Evolutionary conservation across 1,140 invertebrate genomes (phyloP), one percentile per base, ranked within the genome.

Genomic region (Papilio xuthus): DNA sequence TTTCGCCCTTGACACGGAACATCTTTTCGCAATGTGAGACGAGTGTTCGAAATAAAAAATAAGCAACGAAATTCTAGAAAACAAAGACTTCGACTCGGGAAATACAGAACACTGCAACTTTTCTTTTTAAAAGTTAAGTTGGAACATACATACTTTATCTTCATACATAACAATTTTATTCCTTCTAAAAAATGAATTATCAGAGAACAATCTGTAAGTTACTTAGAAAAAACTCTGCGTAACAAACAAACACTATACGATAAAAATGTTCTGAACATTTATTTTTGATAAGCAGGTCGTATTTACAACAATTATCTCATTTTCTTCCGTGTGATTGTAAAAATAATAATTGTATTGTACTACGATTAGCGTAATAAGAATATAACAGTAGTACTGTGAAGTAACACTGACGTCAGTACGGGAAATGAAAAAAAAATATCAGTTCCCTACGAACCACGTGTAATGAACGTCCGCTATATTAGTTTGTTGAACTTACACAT

Each of bases 401-500:
- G 13, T 67, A 67, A 67, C 15, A 67, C 26, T 67, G 23, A 67
- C 60, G 60, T 28, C 26, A 60, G 26, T 28, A 67, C 13, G 60
- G 60, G 26, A 67, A 67, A 67, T 67, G 60, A 15, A 67, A 28
- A 67, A 67, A 67, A 67, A 67, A 67, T 67, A 67, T 67, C 23
- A 13, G 60, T 67, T 67, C 60, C 60, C 26, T 67, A 32, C 12
- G 26, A 28, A 13, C 23, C 60, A 67, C 60, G 60, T 67, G 60
- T 67, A 79, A 76, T 81, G 82, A 85, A 78, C 47, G 63, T 83
- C 79, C 81, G 85, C 82, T 80, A 78, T 82, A 80, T 80, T 86
- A 85, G 89, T 90, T 84, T 90, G 81, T 92, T 93, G 90, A 91
- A 92, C 88, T 82, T 89, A 90, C 89, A 93, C 89, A 89, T 70